Conservation (phyloP, 2,797 vertebrate genomes). For the Melanotaenia trifasciata region DNA sequence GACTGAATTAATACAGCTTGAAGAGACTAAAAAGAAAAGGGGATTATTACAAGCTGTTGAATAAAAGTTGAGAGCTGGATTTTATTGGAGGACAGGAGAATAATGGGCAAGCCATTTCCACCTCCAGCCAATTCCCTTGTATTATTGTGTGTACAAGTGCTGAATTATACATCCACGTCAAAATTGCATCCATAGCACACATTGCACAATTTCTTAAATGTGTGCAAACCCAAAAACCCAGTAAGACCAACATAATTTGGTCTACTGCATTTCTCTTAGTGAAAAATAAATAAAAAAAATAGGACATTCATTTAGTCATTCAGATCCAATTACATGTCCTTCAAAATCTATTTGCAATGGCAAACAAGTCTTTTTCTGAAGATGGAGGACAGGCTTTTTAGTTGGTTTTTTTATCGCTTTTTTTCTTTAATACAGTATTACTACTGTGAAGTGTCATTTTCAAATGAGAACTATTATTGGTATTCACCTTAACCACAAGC, state of each 20-base stretch:
- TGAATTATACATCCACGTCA: slow-evolving; percentile 53
- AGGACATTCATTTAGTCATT: background rate
- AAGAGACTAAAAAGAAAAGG: slow-evolving; percentile 40
- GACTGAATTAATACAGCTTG: slow-evolving; percentile 52
- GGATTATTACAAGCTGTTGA: slow-evolving; percentile 39
- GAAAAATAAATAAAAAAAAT: background rate
- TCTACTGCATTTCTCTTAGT: slow-evolving; percentile 75
- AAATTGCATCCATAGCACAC: slow-evolving; percentile 66
- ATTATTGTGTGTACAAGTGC: slow-evolving; percentile 49
- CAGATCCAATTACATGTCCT: background rate
- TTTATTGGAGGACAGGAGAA: slow-evolving; percentile 43
- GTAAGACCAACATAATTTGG: slow-evolving; percentile 72
- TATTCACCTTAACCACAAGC: no score
- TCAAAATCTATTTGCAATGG: background rate
- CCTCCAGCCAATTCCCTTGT: slow-evolving; percentile 30
- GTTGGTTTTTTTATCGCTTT: no score
- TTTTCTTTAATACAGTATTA: no score
- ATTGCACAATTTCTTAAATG: slow-evolving; percentile 70
- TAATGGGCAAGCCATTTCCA: slow-evolving; percentile 40
- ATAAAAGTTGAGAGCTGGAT: slow-evolving; percentile 40
- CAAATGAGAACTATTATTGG: no score
- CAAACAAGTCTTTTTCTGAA: no score
- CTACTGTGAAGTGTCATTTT: no score
- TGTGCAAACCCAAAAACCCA: slow-evolving; percentile 65
- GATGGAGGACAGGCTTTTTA: no score